These are phyloP conservation scores for Molanna angustata DNA, from an alignment of 2,888 invertebrate genomes.

Conservation along the genomic window DNA sequence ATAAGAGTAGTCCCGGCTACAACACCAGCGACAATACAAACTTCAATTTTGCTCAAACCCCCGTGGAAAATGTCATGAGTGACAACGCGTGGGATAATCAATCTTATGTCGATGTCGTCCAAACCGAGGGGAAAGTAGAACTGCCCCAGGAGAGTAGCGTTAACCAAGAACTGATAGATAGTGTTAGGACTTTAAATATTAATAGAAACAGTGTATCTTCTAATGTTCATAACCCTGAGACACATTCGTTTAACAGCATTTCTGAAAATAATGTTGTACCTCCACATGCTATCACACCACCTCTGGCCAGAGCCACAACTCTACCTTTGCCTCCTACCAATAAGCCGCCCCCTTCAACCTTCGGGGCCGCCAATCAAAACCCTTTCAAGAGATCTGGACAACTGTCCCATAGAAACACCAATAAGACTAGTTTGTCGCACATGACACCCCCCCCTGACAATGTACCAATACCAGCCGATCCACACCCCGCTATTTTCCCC, in stretches of 20 bases:
- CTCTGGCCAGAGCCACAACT: neutral
- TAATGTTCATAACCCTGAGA: neutral
- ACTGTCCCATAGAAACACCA: slow-evolving; percentile 50
- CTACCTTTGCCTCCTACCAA: slow-evolving; percentile 13
- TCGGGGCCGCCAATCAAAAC: slow-evolving; percentile 40
- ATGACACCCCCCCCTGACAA: slow-evolving; percentile 34
- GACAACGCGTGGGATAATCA: slow-evolving; percentile 34
- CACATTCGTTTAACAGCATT: neutral
- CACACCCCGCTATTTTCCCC: slow-evolving; percentile 36
- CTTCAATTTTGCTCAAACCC: slow-evolving; percentile 42
- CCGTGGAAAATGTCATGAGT: slow-evolving; percentile 6
- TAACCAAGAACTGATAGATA: slow-evolving; percentile 42
- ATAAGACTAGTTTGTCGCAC: slow-evolving; percentile 34
- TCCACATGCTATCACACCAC: slow-evolving; percentile 14
- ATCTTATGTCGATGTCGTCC: slow-evolving; percentile 36
- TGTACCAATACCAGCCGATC: slow-evolving; percentile 31
- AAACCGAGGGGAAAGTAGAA: neutral
- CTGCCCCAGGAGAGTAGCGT: slow-evolving; percentile 7
- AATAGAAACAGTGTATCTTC: slow-evolving; percentile 34
- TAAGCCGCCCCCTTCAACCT: slow-evolving; percentile 28
- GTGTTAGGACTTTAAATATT: slow-evolving; percentile 46
- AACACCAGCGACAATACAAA: slow-evolving; percentile 44
- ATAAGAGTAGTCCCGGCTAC: slow-evolving; percentile 48
- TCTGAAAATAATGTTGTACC: slow-evolving; percentile 8
- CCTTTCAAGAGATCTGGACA: slow-evolving; percentile 50